These are phyloP conservation scores for Rhopilema esculentum DNA, from an alignment of 30 jellyfish, hydroid and myxozoan genomes.

Conservation along the genomic window DNA sequence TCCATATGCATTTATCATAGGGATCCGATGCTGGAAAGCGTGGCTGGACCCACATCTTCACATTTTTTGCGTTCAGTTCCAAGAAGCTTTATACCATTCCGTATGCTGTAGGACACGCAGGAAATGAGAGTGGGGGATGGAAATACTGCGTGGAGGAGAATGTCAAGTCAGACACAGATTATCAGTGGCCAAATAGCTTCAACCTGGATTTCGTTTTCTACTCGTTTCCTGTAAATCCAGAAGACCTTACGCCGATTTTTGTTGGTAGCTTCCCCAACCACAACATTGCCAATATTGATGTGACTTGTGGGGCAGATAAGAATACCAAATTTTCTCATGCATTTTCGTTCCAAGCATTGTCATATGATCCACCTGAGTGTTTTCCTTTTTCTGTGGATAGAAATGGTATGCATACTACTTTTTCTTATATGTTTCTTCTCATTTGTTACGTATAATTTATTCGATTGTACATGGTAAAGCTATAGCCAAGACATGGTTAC, in stretches of 20 bases:
- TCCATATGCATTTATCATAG: neutral
- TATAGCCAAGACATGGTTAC: too few relatives aligned
- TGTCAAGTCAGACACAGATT: neutral
- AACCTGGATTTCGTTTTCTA: constrained; percentile 22
- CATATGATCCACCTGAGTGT: neutral
- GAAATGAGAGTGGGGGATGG: neutral
- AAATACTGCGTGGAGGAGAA: constrained; percentile 19
- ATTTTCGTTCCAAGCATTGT: neutral
- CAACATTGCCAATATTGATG: neutral
- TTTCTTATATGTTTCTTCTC: neutral
- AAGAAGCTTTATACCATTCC: constrained; percentile 10
- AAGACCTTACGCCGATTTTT: neutral
- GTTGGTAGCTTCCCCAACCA: neutral
- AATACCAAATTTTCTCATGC: neutral
- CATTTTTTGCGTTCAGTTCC: constrained; percentile 3
- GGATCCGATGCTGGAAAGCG: neutral
- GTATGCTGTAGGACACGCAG: constrained; percentile 15
- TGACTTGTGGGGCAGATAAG: neutral
- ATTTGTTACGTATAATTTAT: too few relatives aligned
- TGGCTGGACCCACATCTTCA: constrained; percentile 19
- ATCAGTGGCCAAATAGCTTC: constrained; percentile 26
- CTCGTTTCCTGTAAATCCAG: constrained; percentile 30
- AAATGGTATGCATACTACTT: neutral
- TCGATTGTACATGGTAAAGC: too few relatives aligned
- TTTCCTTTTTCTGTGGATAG: neutral